A percentile compares a stretch with the other conserved stretches of the same genome.
Conservation (phyloP, 2,888 invertebrate genomes). For the Troides helena region DNA sequence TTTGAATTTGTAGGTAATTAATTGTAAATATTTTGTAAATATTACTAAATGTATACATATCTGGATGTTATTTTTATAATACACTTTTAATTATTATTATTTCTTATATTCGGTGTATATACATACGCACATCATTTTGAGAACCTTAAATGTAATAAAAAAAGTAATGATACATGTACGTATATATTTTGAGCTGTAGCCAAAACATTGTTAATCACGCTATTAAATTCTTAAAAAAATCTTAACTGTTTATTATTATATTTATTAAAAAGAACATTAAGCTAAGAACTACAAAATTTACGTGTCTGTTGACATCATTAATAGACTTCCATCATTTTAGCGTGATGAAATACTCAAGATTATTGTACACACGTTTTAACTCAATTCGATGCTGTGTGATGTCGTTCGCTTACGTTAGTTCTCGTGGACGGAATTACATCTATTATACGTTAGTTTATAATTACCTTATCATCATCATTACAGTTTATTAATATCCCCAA, state of each 20-base stretch:
- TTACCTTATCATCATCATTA: no score
- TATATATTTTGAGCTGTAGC: slow-evolving; percentile 14
- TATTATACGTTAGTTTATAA: no score
- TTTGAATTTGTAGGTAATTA: slow-evolving; percentile 15
- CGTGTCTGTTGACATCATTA: neutral
- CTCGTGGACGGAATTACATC: no score
- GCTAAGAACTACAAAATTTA: neutral
- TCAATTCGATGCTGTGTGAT: neutral
- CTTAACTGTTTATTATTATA: neutral
- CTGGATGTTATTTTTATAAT: slow-evolving; percentile 11
- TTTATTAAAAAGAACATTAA: no score
- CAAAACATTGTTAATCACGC: slow-evolving; percentile 19
- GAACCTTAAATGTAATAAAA: neutral
- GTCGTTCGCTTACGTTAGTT: no score
- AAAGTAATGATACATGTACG: neutral
- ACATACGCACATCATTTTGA: slow-evolving; percentile 13
- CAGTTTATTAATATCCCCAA: no score
- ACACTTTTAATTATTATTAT: slow-evolving; percentile 13
- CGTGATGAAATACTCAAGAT: neutral
- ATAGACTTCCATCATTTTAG: neutral
- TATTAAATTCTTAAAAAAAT: slow-evolving; percentile 21
- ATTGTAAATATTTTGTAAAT: slow-evolving; percentile 30
- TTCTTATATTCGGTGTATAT: slow-evolving; percentile 11
- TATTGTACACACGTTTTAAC: neutral
- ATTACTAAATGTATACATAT: slow-evolving; percentile 16